These are phyloP conservation scores for Chelon auratus DNA, from an alignment of 2,797 vertebrate genomes.

Conservation along the genomic window DNA sequence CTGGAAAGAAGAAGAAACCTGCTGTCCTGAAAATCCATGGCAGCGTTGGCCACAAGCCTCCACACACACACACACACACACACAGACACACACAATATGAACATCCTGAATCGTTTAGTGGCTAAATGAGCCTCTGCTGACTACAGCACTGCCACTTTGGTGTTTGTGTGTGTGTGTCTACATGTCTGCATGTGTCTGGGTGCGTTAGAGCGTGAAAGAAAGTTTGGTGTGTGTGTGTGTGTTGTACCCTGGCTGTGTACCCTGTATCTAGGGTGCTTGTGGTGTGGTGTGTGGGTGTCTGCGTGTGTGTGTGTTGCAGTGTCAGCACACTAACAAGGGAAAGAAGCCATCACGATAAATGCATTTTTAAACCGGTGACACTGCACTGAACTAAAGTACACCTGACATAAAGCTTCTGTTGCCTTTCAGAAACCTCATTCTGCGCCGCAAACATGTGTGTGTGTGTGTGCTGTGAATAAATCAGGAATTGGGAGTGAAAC, in stretches of 20 bases:
- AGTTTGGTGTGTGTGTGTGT: constrained; percentile 4
- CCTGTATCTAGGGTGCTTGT: constrained; percentile 20
- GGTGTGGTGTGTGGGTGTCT: constrained; percentile 15
- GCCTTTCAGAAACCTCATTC: constrained; percentile 18
- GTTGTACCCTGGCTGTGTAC: constrained; percentile 7
- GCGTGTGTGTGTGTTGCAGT: constrained; percentile 31
- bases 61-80: constrained; percentile 17
- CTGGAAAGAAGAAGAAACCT: constrained; percentile 28
- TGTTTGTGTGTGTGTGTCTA: constrained; percentile 4
- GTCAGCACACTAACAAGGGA: constrained; percentile 61
- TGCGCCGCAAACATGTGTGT: neutral
- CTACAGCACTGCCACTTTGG: constrained; percentile 41
- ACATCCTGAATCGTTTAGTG: constrained; percentile 64
- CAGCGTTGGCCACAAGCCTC: constrained; percentile 24
- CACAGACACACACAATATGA: constrained; percentile 29
- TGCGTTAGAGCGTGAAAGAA: constrained; percentile 24
- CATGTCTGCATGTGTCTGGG: constrained; percentile 14
- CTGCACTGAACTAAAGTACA: constrained; percentile 48
- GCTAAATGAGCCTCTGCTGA: constrained; percentile 71
- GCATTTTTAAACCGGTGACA: constrained; percentile 63
- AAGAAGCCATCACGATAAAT: constrained; percentile 53
- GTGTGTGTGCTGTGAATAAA: constrained; percentile 10
- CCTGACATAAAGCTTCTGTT: constrained; percentile 54
- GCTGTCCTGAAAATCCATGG: constrained; percentile 46
- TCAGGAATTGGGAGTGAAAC: neutral